Conservation (phyloP, 64 coral and sea anemone species). For the Montipora efflorescens region DNA sequence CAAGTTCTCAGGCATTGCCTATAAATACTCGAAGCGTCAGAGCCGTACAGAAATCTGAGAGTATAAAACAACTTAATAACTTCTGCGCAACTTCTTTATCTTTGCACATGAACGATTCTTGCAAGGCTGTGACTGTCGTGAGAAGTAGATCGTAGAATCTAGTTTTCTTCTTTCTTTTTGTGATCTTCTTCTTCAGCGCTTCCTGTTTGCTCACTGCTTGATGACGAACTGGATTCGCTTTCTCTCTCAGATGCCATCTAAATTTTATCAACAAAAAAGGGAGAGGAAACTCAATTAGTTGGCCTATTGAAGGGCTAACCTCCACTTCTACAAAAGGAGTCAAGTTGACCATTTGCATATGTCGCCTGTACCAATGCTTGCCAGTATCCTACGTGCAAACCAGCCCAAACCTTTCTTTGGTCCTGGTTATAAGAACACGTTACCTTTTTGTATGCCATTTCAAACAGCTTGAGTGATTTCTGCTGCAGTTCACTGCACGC, state of each 20-base stretch:
- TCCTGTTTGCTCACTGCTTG: constrained; percentile 31
- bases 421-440: not conserved
- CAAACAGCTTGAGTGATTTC: constrained; percentile 96
- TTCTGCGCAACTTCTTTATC: not conserved
- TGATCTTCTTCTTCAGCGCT: constrained; percentile 54
- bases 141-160: constrained; percentile 14
- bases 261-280: not conserved
- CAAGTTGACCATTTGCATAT: too few species aligned
- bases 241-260: constrained; percentile 90
- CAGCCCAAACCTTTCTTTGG: too few species aligned
- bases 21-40: not conserved
- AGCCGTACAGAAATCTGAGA: constrained; percentile 7
- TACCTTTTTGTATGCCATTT: constrained; percentile 99
- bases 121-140: constrained; percentile 3
- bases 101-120: not conserved
- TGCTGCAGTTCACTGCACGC: constrained; percentile 91
- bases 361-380: too few species aligned
- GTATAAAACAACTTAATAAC: not conserved
- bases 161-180: constrained; percentile 90
- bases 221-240: constrained; percentile 44
- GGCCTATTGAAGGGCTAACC: too few species aligned
- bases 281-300: not conserved
- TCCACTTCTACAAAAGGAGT: too few species aligned
- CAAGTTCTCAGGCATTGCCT: not conserved
- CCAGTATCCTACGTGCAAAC: too few species aligned